Evolutionary conservation across 2,113 vertebrate genomes (phyloP).

Genomic region (Cyrtonyx montezumae): DNA sequence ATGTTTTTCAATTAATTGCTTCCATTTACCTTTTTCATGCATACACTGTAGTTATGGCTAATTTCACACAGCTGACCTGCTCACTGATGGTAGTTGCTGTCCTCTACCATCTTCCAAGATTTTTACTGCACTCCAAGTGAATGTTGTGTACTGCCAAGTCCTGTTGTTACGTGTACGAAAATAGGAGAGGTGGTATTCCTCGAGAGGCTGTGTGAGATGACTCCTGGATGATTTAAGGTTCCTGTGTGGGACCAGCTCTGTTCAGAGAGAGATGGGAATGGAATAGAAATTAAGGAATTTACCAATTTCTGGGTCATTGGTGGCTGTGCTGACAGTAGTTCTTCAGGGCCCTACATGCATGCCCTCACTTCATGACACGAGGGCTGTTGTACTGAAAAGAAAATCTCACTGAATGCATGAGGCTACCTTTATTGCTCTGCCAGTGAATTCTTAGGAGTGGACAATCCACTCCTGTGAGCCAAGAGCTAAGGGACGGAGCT

Average conservation of each 20-base stretch:
- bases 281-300: background rate
- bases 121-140: background rate
- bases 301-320: background rate
- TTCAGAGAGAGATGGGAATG: background rate
- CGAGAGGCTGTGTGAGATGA: background rate
- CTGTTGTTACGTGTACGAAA: too few relatives aligned
- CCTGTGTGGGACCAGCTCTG: background rate
- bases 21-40: background rate
- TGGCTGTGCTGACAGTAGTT: background rate
- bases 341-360: accelerated
- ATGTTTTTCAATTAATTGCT: background rate
- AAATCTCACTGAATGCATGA: background rate
- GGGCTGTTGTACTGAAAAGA: background rate
- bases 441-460: background rate
- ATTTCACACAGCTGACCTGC: background rate
- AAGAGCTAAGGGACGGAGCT: background rate
- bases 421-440: background rate
- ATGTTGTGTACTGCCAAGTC: background rate
- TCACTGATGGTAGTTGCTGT: background rate
- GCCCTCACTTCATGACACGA: background rate
- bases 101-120: background rate
- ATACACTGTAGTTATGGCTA: background rate
- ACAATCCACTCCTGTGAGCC: accelerated
- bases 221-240: background rate
- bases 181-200: background rate